Conservation (phyloP, 2,797 vertebrate species). For the Rhinoraja longicauda region DNA sequence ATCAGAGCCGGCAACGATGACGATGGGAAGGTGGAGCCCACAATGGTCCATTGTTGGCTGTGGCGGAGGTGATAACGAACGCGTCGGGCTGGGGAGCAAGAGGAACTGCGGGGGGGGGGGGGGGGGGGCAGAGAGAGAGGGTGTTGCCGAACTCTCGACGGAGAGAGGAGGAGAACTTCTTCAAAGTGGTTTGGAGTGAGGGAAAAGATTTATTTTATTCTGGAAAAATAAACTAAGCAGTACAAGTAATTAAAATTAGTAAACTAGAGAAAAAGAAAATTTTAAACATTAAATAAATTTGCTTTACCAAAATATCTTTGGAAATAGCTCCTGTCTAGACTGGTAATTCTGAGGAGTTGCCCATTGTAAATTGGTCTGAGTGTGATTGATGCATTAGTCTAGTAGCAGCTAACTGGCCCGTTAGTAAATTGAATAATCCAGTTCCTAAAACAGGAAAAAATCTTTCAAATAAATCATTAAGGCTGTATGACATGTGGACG, state of each 20-base stretch:
- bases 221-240: neutral
- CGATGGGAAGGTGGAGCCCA: too few relatives aligned
- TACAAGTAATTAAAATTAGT: conserved; percentile 6
- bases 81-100: too few relatives aligned
- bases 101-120: too few relatives aligned
- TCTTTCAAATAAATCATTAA: conserved; percentile 9
- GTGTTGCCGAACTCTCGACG: too few relatives aligned
- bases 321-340: conserved; percentile 16
- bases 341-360: neutral
- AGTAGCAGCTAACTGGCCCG: neutral
- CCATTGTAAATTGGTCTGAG: neutral
- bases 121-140: too few relatives aligned
- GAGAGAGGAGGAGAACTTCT: too few relatives aligned
- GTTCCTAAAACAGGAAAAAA: neutral
- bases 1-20: too few relatives aligned
- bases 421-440: conserved; percentile 24
- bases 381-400: neutral
- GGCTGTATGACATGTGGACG: conserved; percentile 3
- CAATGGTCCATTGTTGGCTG: too few relatives aligned
- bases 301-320: neutral
- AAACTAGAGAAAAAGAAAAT: neutral
- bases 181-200: neutral
- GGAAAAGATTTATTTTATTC: neutral
- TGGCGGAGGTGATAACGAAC: too few relatives aligned
- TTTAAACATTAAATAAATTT: neutral